phyloP scores from a whole-genome alignment of 2,888 invertebrate species.

The Plemyria rubiginata region DNA sequence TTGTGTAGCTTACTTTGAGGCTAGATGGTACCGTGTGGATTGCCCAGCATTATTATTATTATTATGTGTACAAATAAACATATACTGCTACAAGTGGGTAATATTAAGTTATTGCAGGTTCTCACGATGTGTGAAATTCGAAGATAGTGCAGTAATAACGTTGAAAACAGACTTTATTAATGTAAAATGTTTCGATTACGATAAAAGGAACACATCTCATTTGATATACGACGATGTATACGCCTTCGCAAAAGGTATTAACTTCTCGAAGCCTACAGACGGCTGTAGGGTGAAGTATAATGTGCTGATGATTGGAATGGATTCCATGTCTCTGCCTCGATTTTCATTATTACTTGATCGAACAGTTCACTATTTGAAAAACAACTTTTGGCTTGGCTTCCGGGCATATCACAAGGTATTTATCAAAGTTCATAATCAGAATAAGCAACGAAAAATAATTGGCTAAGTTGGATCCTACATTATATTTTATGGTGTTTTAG shows the following conservation, averaged over 20 bases:
- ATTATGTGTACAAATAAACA: neutral
- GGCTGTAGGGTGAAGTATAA: conserved; percentile 64
- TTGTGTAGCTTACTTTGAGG: too few species aligned
- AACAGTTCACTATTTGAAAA: conserved; percentile 87
- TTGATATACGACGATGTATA: conserved; percentile 72
- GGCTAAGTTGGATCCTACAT: neutral
- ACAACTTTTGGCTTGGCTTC: conserved; percentile 89
- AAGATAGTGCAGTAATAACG: conserved; percentile 52
- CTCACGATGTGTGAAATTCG: conserved; percentile 58
- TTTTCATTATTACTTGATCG: conserved; percentile 90
- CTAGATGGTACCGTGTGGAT: too few species aligned
- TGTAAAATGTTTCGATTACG: conserved; percentile 63
- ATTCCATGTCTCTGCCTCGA: conserved; percentile 93
- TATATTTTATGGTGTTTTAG: conserved; percentile 61
- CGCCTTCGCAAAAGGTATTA: conserved; percentile 77
- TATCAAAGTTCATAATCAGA: neutral
- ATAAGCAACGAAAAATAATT: neutral
- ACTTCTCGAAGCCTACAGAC: conserved; percentile 45
- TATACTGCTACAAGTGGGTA: neutral
- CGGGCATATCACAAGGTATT: conserved; percentile 89
- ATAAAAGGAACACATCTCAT: conserved; percentile 52
- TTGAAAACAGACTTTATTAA: conserved; percentile 69
- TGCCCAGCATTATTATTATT: too few species aligned
- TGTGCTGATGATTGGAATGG: conserved; percentile 92
- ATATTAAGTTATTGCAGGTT: conserved; percentile 53